These are phyloP conservation scores for Elaphurus davidianus DNA, from an alignment of 2,113 vertebrate species.

Conservation along the genomic window DNA sequence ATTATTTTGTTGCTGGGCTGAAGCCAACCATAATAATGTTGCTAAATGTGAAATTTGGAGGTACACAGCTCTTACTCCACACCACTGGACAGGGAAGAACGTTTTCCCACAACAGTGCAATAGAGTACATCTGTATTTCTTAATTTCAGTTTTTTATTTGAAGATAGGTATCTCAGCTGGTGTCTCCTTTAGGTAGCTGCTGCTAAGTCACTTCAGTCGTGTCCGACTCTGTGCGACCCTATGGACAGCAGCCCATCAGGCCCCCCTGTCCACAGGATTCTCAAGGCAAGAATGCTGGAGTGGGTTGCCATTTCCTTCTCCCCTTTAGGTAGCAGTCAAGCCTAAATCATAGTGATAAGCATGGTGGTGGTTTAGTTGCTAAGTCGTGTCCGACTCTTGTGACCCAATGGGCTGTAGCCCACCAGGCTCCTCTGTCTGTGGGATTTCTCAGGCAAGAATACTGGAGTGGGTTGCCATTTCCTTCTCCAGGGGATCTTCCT, in stretches of 20 bases:
- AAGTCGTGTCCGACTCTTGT: neutral
- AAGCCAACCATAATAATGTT: neutral
- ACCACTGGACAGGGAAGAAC: neutral
- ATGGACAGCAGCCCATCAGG: too few relatives aligned
- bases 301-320: too few relatives aligned
- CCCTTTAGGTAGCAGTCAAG: neutral
- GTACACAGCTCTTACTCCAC: neutral
- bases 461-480: neutral
- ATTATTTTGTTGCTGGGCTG: constrained; percentile 1
- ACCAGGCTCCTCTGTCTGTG: neutral
- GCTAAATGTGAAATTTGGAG: neutral
- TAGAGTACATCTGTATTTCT: neutral
- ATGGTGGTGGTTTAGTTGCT: neutral
- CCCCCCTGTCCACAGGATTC: too few relatives aligned
- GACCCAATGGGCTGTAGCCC: neutral
- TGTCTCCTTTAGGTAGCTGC: neutral
- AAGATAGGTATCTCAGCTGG: neutral
- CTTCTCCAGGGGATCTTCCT: neutral
- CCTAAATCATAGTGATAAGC: neutral
- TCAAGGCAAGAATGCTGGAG: too few relatives aligned
- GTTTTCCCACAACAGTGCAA: neutral
- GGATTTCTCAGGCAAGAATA: neutral
- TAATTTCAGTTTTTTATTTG: neutral
- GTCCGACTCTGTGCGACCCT: too few relatives aligned
- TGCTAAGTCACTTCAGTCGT: too few relatives aligned